Percentiles rank a stretch among this genome's conserved stretches.
These are phyloP conservation scores for Listrodromus nycthemerus DNA, from an alignment of 2,888 invertebrate species.

Conservation along the genomic window DNA sequence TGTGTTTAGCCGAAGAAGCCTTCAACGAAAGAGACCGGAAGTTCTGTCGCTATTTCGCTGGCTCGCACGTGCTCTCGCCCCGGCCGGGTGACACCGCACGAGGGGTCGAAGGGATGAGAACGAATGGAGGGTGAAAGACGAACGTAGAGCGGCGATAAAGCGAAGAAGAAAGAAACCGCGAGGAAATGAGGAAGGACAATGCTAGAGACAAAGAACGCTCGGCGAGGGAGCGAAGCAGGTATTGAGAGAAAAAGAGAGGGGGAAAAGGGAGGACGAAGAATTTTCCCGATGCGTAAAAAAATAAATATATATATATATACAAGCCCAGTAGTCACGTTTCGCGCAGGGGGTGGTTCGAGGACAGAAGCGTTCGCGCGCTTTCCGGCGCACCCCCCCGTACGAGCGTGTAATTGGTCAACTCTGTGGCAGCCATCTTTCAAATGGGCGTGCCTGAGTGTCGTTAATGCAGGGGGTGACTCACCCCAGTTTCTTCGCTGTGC, in stretches of 20 bases:
- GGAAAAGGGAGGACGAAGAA: slow-evolving; percentile 62
- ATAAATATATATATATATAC: slow-evolving; percentile 46
- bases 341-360: slow-evolving; percentile 62
- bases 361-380: slow-evolving; percentile 75
- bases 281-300: slow-evolving; percentile 69
- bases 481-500: slow-evolving; percentile 71
- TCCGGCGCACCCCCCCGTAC: slow-evolving; percentile 75
- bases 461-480: slow-evolving; percentile 81
- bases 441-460: slow-evolving; percentile 79
- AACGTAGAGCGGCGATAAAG: slow-evolving; percentile 21
- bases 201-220: slow-evolving; percentile 72
- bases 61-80: slow-evolving; percentile 64
- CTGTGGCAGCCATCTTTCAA: slow-evolving; percentile 79
- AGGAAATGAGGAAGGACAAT: slow-evolving; percentile 63
- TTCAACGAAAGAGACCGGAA: slow-evolving; percentile 52
- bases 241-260: slow-evolving; percentile 42
- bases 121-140: neutral
- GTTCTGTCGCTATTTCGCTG: slow-evolving; percentile 62
- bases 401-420: slow-evolving; percentile 78
- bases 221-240: slow-evolving; percentile 57
- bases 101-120: slow-evolving; percentile 35
- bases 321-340: slow-evolving; percentile 63
- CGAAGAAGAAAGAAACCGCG: slow-evolving; percentile 35
- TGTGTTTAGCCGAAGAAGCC: slow-evolving; percentile 27
- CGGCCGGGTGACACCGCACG: slow-evolving; percentile 54